Base-by-base conservation (phyloP, 2,797 vertebrate genomes). In the Lagorchestes hirsutus region DNA sequence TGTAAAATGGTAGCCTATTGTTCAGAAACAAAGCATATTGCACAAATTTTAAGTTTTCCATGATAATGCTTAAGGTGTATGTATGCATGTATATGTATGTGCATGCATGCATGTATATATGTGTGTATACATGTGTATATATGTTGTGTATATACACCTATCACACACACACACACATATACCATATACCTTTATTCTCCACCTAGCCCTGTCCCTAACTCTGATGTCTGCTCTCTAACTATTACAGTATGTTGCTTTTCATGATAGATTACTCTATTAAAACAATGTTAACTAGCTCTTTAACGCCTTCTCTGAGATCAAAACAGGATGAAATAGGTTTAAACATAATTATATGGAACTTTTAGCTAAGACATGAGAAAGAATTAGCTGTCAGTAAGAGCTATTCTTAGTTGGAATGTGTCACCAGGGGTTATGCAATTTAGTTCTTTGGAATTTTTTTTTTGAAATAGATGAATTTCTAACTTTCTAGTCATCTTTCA, bases 21-120 rank as follows among this genome's bases (percentile, higher is more conserved):
- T 92, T 95, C 93, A 95, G 55, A 95, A 95, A 93, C 34, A 55
- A 97, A 97, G 93, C 34, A 87, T 29, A 92, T n/a, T 54, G 12
- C 55, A n/a, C 46, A 62, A 90, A 91, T 95, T 92, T 95, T 18
- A 95, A 54, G 92, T 96, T 95, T 16, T 2, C 0, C 24, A 31
- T 50, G 90, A 22, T 50, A 96, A 93, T 96, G 96, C 93, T 95
- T 90, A 92, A 62, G 74, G 18, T 55, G 1, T 67, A 54, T 14
- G 31, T 93, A 54, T 93, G 95, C 90, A 58, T 56, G 12, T 13
- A 62, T 62, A 34, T 56, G 22, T 56, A 18, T 56, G 10, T 56
- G 55, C 14, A 56, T 56, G 55, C 5, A 56, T 24, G 22, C 22
- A 29, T 62, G 14, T 28, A 12, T 58, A 3, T 14, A 62, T 31